A percentile compares a stretch with the other conserved stretches of the same genome.
Conservation (phyloP, 2,888 invertebrate species). For the Ectropis crepuscularia region DNA sequence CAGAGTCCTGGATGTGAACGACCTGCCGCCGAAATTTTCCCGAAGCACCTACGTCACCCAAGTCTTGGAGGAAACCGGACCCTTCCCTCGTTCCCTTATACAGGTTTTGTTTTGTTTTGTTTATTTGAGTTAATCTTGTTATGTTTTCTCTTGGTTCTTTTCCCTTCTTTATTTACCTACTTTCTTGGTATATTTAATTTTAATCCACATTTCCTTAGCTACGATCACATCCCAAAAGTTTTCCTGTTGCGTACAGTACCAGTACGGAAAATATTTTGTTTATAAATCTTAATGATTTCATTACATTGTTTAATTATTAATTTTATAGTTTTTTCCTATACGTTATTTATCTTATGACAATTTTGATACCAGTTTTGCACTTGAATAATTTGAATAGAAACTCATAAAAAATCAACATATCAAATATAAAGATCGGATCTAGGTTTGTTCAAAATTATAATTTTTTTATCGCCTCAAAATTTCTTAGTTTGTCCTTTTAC, state of each 20-base stretch:
- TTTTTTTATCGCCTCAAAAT: background rate
- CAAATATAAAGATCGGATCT: too few relatives aligned
- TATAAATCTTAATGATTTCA: too few relatives aligned
- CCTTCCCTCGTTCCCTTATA: constrained; percentile 88
- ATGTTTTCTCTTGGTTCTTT: constrained; percentile 22
- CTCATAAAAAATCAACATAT: too few relatives aligned
- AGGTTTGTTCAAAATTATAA: background rate
- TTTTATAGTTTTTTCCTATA: background rate
- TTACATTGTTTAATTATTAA: background rate
- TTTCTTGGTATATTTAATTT: constrained; percentile 7
- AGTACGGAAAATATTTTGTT: too few relatives aligned
- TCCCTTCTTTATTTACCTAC: constrained; percentile 5
- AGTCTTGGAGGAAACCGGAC: constrained; percentile 91
- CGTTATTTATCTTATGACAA: background rate
- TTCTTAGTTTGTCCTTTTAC: constrained; percentile 1
- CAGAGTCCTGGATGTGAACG: constrained; percentile 94
- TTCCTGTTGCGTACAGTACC: background rate
- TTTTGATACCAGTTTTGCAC: background rate
- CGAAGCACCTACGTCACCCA: constrained; percentile 89
- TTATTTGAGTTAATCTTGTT: constrained; percentile 46
- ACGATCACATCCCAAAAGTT: background rate
- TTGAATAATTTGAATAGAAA: background rate
- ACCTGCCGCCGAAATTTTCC: constrained; percentile 93
- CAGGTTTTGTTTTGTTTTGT: constrained; percentile 85
- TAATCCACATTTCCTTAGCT: constrained; percentile 5